Conservation (phyloP, 2,113 vertebrate genomes). For the Todiramphus chloris region DNA sequence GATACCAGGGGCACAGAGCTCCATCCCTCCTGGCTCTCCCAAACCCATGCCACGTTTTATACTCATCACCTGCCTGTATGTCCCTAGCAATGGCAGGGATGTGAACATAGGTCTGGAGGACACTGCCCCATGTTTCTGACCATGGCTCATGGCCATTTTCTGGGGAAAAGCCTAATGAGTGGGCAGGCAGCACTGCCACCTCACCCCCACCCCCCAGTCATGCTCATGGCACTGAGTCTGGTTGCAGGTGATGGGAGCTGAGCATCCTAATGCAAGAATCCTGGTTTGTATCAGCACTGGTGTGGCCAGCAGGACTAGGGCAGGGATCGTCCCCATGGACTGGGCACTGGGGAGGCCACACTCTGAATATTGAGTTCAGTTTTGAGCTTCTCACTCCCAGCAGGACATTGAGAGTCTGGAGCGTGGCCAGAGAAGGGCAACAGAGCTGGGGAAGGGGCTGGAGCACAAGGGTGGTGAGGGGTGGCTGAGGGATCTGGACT, state of each 20-base stretch:
- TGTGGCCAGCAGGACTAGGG: too few species aligned
- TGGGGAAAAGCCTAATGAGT: not conserved
- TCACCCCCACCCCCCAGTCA: rapidly evolving
- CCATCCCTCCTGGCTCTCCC: not conserved
- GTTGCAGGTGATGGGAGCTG: not conserved
- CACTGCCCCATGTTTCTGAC: not conserved
- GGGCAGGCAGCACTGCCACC: not conserved
- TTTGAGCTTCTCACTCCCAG: too few species aligned
- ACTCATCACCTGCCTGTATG: not conserved
- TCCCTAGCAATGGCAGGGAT: not conserved
- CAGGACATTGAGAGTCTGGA: too few species aligned
- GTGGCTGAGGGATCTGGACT: too few species aligned
- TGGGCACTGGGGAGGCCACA: too few species aligned
- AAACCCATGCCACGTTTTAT: rapidly evolving
- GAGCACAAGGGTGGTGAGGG: too few species aligned
- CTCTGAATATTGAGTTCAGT: too few species aligned
- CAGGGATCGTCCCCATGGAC: too few species aligned
- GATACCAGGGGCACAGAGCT: not conserved
- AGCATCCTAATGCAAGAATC: too few species aligned
- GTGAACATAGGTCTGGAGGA: not conserved
- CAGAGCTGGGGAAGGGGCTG: too few species aligned
- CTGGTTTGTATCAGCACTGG: too few species aligned
- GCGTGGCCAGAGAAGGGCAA: too few species aligned
- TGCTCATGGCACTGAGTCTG: rapidly evolving
- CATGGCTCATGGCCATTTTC: rapidly evolving